Conservation (phyloP, 2,888 invertebrate species). For the Chironomus riparius region DNA sequence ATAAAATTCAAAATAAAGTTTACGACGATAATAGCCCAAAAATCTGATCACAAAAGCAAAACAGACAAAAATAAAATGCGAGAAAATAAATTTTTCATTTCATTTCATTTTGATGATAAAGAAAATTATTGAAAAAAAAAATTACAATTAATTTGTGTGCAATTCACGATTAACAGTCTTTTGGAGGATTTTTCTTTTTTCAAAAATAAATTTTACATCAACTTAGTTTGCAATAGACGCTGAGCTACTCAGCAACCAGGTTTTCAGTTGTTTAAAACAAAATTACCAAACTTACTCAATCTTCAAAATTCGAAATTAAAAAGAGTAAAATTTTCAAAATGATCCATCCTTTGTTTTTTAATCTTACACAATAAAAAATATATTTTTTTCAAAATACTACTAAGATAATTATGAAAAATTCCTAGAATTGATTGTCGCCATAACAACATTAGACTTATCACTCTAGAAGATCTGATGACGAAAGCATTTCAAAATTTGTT, state of each 20-base stretch:
- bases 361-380: not conserved
- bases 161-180: conserved; percentile 13
- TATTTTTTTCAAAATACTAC: too few relatives aligned
- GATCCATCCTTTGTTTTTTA: conserved; percentile 5
- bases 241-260: not conserved
- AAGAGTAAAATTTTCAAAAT: not conserved
- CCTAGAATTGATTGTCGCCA: not conserved
- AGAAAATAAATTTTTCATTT: not conserved
- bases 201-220: not conserved
- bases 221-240: not conserved
- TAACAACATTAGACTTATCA: not conserved
- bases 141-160: too few relatives aligned
- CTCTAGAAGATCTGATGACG: not conserved
- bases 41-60: conserved; percentile 40
- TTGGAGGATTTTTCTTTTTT: not conserved
- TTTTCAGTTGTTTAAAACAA: not conserved
- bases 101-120: not conserved
- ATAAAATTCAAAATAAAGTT: conserved; percentile 28
- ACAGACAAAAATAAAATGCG: not conserved
- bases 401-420: not conserved
- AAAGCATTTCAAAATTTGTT: conserved; percentile 30
- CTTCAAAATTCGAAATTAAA: not conserved
- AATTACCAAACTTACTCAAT: not conserved
- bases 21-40: conserved; percentile 39
- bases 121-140: not conserved